Conservation (phyloP, 2,797 vertebrate genomes). For the Apogon hyalosoma region DNA sequence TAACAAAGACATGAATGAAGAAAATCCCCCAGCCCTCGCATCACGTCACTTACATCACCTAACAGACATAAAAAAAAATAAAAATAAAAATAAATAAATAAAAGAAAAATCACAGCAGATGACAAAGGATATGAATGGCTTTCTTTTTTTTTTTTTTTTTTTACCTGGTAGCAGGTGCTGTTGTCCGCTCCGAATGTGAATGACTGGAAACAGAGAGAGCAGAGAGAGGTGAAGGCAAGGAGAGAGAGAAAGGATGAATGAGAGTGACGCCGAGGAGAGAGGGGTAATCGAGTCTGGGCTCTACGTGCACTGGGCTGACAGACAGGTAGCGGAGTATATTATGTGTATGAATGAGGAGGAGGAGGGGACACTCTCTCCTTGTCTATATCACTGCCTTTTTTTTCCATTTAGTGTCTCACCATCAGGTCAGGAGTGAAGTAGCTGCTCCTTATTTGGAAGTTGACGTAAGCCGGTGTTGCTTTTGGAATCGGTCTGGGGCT, state of each 20-base stretch:
- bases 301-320: slow-evolving; percentile 77
- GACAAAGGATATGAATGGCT: slow-evolving; percentile 34
- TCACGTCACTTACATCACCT: slow-evolving; percentile 49
- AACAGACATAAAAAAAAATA: slow-evolving; percentile 4
- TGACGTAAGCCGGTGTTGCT: slow-evolving; percentile 73
- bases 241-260: slow-evolving; percentile 80
- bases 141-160: slow-evolving; percentile 7
- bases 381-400: slow-evolving; percentile 52
- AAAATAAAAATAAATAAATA: no score
- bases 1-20: slow-evolving; percentile 73
- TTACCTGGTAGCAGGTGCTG: slow-evolving; percentile 80
- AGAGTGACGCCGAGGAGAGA: slow-evolving; percentile 69
- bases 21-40: slow-evolving; percentile 26
- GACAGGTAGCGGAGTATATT: slow-evolving; percentile 77
- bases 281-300: slow-evolving; percentile 64
- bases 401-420: slow-evolving; percentile 35
- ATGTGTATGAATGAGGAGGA: slow-evolving; percentile 78
- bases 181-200: slow-evolving; percentile 74
- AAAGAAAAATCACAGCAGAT: slow-evolving; percentile 34
- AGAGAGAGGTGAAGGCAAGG: slow-evolving; percentile 53
- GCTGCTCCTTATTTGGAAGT: slow-evolving; percentile 72
- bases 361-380: slow-evolving; percentile 65
- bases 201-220: slow-evolving; percentile 60
- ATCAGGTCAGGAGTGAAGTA: slow-evolving; percentile 65
- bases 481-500: slow-evolving; percentile 61